Conservation (phyloP, 2,797 vertebrate species). For the Phoxinus dragarum region DNA sequence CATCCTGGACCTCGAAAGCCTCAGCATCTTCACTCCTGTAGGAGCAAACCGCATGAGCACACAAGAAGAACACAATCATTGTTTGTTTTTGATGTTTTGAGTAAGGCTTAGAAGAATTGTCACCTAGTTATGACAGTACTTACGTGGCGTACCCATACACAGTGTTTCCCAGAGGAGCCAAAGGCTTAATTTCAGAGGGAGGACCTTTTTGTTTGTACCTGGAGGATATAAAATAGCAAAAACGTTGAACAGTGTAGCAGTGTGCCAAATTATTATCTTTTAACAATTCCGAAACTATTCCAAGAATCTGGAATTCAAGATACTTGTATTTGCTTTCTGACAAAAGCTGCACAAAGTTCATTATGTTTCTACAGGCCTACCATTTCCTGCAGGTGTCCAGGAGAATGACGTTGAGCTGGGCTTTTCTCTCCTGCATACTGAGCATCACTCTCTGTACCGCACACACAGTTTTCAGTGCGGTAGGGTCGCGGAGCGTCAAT, state of each 20-base stretch:
- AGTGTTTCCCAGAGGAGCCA: conserved; percentile 85
- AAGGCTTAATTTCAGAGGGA: conserved; percentile 80
- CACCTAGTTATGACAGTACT: conserved; percentile 62
- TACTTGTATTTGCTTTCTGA: not conserved
- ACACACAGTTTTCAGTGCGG: conserved; percentile 84
- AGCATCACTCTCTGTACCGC: conserved; percentile 87
- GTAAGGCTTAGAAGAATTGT: not conserved
- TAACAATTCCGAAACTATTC: not conserved
- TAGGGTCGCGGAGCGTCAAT: conserved; percentile 89
- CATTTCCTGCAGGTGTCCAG: conserved; percentile 91
- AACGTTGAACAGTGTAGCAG: not conserved
- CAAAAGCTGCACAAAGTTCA: not conserved
- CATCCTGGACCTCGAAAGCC: conserved; percentile 88
- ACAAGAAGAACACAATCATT: not conserved
- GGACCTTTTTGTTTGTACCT: conserved; percentile 85
- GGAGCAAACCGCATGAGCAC: not conserved
- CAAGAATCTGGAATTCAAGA: not conserved
- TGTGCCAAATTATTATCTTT: not conserved
- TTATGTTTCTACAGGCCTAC: conserved; percentile 66
- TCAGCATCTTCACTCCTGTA: conserved; percentile 88
- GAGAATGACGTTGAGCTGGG: conserved; percentile 84
- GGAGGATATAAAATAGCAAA: conserved; percentile 25
- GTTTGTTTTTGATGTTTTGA: not conserved
- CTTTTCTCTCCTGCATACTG: conserved; percentile 82
- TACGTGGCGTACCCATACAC: conserved; percentile 92